A percentile compares a stretch with the other conserved stretches of the same genome.
phyloP scores from a whole-genome alignment of 2,797 vertebrate species.

The Pempheris klunzingeri region DNA sequence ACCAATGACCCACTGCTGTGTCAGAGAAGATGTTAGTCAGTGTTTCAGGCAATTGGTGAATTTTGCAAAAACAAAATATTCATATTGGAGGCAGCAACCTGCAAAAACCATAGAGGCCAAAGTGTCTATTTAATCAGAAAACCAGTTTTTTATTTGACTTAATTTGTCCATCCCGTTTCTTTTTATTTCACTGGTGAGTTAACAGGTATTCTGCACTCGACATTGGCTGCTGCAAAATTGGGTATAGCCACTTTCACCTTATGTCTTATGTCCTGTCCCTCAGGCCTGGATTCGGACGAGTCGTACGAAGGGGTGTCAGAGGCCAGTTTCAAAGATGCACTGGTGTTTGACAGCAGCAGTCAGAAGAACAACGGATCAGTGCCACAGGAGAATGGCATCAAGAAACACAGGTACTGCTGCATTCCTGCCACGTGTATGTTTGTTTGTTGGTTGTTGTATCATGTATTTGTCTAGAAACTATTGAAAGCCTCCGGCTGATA shows the following conservation, averaged over 20 bases:
- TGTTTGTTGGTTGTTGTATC: neutral
- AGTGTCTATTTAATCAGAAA: neutral
- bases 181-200: neutral
- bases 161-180: neutral
- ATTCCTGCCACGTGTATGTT: conserved; percentile 55
- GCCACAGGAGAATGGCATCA: conserved; percentile 92
- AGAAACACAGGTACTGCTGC: conserved; percentile 88
- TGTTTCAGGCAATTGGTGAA: conserved; percentile 27
- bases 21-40: neutral
- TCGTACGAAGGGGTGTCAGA: conserved; percentile 93
- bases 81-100: neutral
- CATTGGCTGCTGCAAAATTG: neutral
- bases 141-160: neutral
- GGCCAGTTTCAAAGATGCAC: conserved; percentile 88
- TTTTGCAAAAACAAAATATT: conserved; percentile 32
- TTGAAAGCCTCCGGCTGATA: neutral
- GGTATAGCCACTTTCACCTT: neutral
- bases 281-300: conserved; percentile 96
- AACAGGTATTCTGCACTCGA: neutral
- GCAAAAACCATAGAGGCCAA: neutral
- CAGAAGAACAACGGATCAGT: conserved; percentile 86
- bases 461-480: neutral
- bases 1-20: neutral
- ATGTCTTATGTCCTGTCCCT: neutral
- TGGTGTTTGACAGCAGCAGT: conserved; percentile 78